phyloP scores from a whole-genome alignment of 2,888 invertebrate species.

The Neoaliturus tenellus region DNA sequence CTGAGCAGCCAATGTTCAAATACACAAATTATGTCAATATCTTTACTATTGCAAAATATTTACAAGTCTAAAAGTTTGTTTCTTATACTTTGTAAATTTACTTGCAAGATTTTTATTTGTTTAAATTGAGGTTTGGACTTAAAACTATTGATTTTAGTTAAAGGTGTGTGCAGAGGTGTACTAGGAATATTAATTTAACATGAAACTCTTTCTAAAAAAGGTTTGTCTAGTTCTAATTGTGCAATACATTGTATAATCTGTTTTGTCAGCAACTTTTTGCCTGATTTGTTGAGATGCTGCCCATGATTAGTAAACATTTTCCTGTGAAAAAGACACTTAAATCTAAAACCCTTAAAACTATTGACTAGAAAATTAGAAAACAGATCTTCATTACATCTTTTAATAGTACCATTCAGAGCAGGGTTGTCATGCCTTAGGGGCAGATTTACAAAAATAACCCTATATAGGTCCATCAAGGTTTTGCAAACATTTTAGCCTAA shows the following conservation, averaged over 20 bases:
- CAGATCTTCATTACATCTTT: not conserved
- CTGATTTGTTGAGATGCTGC: not conserved
- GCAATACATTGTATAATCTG: not conserved
- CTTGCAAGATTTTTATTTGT: not conserved
- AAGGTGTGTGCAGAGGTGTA: not conserved
- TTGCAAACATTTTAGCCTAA: not conserved
- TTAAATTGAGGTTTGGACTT: not conserved
- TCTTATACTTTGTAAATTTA: not conserved
- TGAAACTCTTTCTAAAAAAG: not conserved
- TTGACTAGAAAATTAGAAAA: not conserved
- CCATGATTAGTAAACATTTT: not conserved
- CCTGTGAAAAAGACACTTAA: not conserved
- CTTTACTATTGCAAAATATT: not conserved
- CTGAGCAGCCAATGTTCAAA: not conserved
- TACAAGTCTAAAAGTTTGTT: not conserved
- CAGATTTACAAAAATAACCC: not conserved
- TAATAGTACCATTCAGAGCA: not conserved
- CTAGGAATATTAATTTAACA: not conserved
- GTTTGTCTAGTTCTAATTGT: not conserved
- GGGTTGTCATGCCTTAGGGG: not conserved
- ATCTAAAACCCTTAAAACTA: not conserved
- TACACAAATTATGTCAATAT: constrained; percentile 7
- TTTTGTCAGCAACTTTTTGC: not conserved
- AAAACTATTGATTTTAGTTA: not conserved
- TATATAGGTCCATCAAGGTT: not conserved